A percentile compares a stretch with the other conserved stretches of the same genome.
phyloP scores from a whole-genome alignment of 2,113 vertebrate genomes.

The Arizona elegans region DNA sequence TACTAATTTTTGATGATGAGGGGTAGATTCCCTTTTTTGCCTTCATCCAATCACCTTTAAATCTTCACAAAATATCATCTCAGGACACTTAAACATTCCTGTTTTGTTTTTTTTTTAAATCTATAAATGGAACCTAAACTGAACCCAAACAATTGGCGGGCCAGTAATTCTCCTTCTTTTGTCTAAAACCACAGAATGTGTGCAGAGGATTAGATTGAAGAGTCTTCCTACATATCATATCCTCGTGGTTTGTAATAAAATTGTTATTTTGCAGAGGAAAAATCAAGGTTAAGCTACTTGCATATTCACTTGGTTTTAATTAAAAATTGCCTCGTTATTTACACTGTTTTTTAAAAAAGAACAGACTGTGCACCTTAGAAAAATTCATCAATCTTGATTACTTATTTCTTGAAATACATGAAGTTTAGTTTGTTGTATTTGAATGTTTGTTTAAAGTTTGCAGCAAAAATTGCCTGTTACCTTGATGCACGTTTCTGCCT shows the following conservation, averaged over 20 bases:
- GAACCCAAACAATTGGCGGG: neutral
- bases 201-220: neutral
- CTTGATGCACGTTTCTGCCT: neutral
- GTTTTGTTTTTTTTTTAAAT: neutral
- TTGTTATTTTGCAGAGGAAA: neutral
- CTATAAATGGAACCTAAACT: neutral
- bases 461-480: neutral
- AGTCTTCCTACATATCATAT: neutral
- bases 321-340: neutral
- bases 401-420: neutral
- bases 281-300: neutral
- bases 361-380: neutral
- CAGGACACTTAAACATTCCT: neutral
- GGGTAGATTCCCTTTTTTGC: neutral
- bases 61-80: neutral
- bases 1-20: neutral
- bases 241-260: neutral
- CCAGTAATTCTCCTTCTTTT: neutral
- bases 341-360: neutral
- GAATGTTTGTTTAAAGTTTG: neutral
- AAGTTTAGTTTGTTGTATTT: neutral
- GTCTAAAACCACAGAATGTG: neutral
- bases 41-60: neutral
- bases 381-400: neutral
- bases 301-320: neutral